Base-by-base conservation (phyloP, 2,888 invertebrate species). In the Schizaphis graminum region DNA sequence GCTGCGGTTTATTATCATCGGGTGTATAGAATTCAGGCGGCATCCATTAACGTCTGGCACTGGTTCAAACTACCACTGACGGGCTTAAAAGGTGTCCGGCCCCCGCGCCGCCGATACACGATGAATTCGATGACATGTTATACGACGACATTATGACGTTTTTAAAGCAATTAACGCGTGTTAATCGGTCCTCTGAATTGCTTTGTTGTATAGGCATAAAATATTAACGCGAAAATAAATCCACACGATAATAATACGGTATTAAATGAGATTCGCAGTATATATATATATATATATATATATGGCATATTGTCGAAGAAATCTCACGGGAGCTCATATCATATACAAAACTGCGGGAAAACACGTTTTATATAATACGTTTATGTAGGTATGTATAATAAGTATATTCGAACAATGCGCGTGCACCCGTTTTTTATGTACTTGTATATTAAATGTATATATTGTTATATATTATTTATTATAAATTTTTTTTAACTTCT, bases 11-110 rank as follows among this genome's bases (percentile, higher is more conserved):
- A 87, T 61, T 92, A 92, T 92, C 35, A 49, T 35, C 24, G 85
- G 24, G 24, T n/a, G 10, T n/a, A 28, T 57, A 44, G 57, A 91
- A 85, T 91, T 91, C 87, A 49, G 61, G 49, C 7, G n/a, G 7
- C 61, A 28, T 87, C 61, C 57, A 87, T 92, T 87, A 87, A 87
- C 47, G 61, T 92, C 61, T 92, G 92, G 92, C 92, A 87, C 26
- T 49, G 35, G 92, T 92, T 92, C 92, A 92, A 92, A 92, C 57
- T 35, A 16, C 87, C 86, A 28, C 87, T 87, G 57, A 87, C 49
- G 49, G 26, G 44, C 61, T 86, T 47, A n/a, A 44, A 3, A 41
- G 35, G 24, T 89, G 56, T 77, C 67, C 67, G 16, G n/a, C 53
- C 53, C 13, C 41, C 44, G 16, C 28, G 21, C n/a, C 35, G 28